phyloP scores from a whole-genome alignment of 2,113 vertebrate genomes.

The Lophochroa leadbeateri region DNA sequence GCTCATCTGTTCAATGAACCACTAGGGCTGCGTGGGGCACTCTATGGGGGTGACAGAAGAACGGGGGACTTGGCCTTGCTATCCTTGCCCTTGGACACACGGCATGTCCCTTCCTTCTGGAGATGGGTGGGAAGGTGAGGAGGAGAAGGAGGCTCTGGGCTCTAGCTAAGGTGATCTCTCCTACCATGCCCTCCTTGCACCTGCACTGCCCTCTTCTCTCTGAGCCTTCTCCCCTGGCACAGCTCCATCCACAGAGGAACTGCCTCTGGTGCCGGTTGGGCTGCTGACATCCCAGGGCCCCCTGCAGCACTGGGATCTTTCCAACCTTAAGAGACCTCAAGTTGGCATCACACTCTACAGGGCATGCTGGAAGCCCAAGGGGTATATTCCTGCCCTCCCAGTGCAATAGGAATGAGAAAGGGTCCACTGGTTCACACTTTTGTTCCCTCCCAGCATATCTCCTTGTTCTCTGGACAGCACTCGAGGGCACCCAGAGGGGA shows the following conservation, averaged over 20 bases:
- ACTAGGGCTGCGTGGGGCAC: background rate
- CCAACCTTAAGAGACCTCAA: background rate
- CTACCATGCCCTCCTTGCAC: background rate
- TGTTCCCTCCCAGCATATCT: no score
- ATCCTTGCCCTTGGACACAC: background rate
- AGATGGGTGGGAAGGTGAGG: background rate
- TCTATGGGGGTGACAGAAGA: background rate
- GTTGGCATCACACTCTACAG: background rate
- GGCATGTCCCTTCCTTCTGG: background rate
- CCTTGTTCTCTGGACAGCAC: no score
- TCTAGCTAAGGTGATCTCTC: background rate
- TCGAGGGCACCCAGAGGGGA: no score
- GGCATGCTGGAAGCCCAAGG: background rate
- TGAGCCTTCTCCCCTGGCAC: background rate
- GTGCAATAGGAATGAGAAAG: background rate
- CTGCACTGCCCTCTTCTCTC: background rate
- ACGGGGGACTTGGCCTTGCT: background rate
- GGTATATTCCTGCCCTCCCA: background rate
- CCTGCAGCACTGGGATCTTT: background rate
- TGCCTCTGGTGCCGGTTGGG: background rate
- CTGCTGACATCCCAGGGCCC: background rate
- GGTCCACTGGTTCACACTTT: background rate
- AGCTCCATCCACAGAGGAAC: background rate
- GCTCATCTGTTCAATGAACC: background rate
- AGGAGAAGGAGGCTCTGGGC: background rate